phyloP scores from a whole-genome alignment of 1,140 invertebrate genomes.

The Mylabris phalerata region DNA sequence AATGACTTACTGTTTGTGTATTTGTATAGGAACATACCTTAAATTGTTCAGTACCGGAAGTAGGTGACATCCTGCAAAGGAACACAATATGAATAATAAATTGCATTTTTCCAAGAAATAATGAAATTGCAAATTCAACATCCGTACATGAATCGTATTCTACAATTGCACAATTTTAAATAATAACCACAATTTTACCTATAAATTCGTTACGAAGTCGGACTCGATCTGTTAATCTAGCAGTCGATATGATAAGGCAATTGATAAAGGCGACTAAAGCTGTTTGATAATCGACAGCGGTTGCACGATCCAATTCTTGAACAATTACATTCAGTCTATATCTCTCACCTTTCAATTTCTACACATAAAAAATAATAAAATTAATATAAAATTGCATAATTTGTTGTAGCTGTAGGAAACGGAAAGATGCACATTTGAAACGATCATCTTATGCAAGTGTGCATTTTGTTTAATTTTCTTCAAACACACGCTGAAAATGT shows the following conservation, averaged over 20 bases:
- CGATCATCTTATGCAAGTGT: no score
- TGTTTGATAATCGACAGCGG: constrained; percentile 79
- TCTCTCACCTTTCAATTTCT: constrained; percentile 74
- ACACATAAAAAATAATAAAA: constrained; percentile 26
- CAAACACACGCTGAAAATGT: no score
- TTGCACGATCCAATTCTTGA: constrained; percentile 73
- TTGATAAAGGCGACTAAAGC: constrained; percentile 90
- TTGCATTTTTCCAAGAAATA: not conserved
- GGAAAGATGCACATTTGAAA: no score
- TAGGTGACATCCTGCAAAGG: constrained; percentile 69
- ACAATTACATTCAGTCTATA: constrained; percentile 85
- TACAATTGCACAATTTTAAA: not conserved
- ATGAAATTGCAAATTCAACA: not conserved
- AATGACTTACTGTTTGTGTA: no score
- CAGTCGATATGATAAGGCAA: constrained; percentile 89
- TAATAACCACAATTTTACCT: constrained; percentile 52
- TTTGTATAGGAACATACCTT: constrained; percentile 51
- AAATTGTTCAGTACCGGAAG: constrained; percentile 73
- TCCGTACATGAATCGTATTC: not conserved
- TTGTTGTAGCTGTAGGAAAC: no score
- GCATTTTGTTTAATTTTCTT: no score
- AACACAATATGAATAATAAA: constrained; percentile 16
- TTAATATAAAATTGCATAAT: no score
- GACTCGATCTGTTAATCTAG: constrained; percentile 75
- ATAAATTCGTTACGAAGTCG: constrained; percentile 90